Evolutionary conservation across 1,140 invertebrate species (phyloP), one percentile per base, ranked within the genome.

Genomic region (Brachionus asplanchnoidis): DNA sequence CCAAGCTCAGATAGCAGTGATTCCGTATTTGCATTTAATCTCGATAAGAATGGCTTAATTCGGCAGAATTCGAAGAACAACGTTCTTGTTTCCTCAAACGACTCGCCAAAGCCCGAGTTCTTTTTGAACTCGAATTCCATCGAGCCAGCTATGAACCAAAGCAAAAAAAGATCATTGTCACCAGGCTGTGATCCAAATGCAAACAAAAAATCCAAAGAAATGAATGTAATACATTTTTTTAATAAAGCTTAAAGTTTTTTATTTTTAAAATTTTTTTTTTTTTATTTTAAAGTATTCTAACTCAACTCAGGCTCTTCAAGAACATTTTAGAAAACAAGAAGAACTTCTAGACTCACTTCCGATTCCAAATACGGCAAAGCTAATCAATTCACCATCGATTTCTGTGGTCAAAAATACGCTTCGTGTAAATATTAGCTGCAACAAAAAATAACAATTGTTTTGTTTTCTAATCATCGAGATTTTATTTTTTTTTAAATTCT

Each of bases 371-470:
- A n/a, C 40, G 8, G 40, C 70, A 20, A 42, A 26, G 28, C 17
- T 77, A 77, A 28, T 77, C n/a, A 77, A 77, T 50, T 44, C 17
- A 50, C 42, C 42, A 28, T 26, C 73, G 20, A 50, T 77, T 50
- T 60, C 79, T 26, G 53, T 60, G 12, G 53, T 82, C 12, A 82
- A 82, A 68, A 82, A 46, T 82, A 42, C 79, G 8, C 56, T 82
- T 14, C 79, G 79, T 60, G 79, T 82, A 82, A 82, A 82, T 82
- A 82, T 82, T 65, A 56, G 73, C 5, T 77, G 73, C 42, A 77
- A 77, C 46, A 77, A 77, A n/a, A 77, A 77, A 77, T 77, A 77
- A 50, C 68, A 73, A 73, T 60, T 60, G 53, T 60, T 60, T 60
- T 60, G 53, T 20, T 60, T 60, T 60, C 20, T 20, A 9, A 20